A percentile compares a stretch with the other conserved stretches of the same genome.
phyloP scores from a whole-genome alignment of 64 coral and sea anemone species.

The Exaiptasia diaphana region DNA sequence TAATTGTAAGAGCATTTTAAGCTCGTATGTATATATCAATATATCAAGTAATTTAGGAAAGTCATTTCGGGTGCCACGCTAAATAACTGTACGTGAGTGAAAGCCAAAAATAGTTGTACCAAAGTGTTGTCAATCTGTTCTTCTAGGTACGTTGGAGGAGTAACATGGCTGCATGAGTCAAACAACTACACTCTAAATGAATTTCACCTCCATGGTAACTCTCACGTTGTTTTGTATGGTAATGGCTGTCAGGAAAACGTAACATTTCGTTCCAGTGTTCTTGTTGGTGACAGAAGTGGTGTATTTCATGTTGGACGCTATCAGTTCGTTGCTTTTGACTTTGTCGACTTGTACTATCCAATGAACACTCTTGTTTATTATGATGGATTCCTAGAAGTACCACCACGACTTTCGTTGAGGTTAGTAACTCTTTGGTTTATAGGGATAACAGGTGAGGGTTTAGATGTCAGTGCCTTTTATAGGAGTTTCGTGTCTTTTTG shows the following conservation, averaged over 20 bases:
- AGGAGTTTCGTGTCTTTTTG: too few relatives aligned
- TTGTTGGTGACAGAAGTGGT: slow-evolving; percentile 86
- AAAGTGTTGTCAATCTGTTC: too few relatives aligned
- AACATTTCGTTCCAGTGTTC: slow-evolving; percentile 26
- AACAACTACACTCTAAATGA: slow-evolving; percentile 69
- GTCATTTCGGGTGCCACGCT: too few relatives aligned
- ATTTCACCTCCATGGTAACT: slow-evolving; percentile 79
- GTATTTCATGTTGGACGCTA: slow-evolving; percentile 81
- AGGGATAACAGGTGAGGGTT: too few relatives aligned
- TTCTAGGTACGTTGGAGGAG: slow-evolving; percentile 53
- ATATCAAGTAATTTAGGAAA: too few relatives aligned
- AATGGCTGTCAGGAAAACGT: slow-evolving; percentile 52
- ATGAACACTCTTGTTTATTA: slow-evolving; percentile 85
- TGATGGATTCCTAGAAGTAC: slow-evolving; percentile 64
- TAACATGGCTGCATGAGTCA: slow-evolving; percentile 85
- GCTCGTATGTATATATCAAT: too few relatives aligned
- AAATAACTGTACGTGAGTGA: too few relatives aligned
- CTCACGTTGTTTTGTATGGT: slow-evolving; percentile 77
- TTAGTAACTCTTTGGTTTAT: too few relatives aligned
- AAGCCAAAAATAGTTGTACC: too few relatives aligned
- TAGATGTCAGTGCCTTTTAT: too few relatives aligned
- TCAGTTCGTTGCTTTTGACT: slow-evolving; percentile 64
- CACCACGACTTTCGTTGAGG: slow-evolving; percentile 56
- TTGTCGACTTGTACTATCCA: slow-evolving; percentile 88
- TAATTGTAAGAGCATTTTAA: too few relatives aligned